Evolutionary conservation across 2,888 invertebrate genomes (phyloP).

Genomic region (Synergus itoensis): DNA sequence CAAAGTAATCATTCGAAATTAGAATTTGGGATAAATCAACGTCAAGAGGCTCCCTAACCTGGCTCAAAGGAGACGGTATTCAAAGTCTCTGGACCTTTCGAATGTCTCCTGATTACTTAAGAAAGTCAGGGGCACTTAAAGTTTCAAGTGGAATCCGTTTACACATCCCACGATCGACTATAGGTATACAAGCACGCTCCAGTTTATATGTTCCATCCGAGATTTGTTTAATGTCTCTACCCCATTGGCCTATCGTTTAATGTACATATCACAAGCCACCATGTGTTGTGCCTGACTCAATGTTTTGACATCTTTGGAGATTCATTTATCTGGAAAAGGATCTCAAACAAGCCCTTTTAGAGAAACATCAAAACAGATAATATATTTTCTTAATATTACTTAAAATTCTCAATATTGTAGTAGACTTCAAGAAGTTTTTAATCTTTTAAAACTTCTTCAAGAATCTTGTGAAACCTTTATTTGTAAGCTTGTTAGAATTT

Average conservation of each 20-base stretch:
- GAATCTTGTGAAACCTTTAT: no score
- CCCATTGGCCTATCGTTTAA: constrained; percentile 13
- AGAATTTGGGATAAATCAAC: constrained; percentile 66
- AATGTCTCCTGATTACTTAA: constrained; percentile 64
- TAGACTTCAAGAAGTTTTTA: no score
- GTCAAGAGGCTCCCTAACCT: constrained; percentile 67
- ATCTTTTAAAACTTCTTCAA: no score
- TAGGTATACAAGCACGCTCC: constrained; percentile 59
- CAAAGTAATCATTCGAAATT: constrained; percentile 59
- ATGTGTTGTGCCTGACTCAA: not conserved
- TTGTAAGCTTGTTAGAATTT: no score
- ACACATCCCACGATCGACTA: constrained; percentile 63
- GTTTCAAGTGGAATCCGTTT: constrained; percentile 72
- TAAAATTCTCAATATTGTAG: no score
- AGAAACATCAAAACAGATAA: not conserved
- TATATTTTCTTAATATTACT: no score
- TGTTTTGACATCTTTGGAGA: not conserved
- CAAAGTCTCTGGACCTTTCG: constrained; percentile 52
- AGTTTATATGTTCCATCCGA: constrained; percentile 52
- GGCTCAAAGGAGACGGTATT: constrained; percentile 62
- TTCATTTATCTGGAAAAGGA: not conserved
- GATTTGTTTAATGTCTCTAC: not conserved
- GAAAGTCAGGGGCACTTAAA: constrained; percentile 66
- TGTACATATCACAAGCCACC: constrained; percentile 3
- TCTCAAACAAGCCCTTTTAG: not conserved